Percentiles rank a stretch among this genome's conserved stretches.
phyloP scores from a whole-genome alignment of 1,140 invertebrate species.

The Dufourea novaeangliae region DNA sequence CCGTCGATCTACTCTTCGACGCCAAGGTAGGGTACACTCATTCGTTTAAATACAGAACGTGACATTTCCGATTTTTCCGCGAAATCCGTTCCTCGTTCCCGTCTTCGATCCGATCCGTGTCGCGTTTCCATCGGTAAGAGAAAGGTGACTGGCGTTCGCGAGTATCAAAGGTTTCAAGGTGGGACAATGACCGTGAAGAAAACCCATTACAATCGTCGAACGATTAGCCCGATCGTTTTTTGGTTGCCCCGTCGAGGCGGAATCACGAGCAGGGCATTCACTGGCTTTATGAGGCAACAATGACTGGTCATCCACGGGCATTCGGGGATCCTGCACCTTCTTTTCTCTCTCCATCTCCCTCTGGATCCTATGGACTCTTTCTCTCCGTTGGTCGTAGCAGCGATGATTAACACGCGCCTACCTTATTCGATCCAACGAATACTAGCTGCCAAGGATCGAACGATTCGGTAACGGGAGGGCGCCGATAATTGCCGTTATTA shows the following conservation, averaged over 20 bases:
- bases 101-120: too few relatives aligned
- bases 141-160: background rate
- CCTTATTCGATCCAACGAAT: conserved; percentile 60
- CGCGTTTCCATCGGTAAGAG: background rate
- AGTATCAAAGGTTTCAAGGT: conserved; percentile 21
- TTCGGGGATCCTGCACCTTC: conserved; percentile 37
- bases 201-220: conserved; percentile 74
- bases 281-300: conserved; percentile 71
- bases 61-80: too few relatives aligned
- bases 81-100: too few relatives aligned
- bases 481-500: conserved; percentile 61
- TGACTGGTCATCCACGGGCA: conserved; percentile 68
- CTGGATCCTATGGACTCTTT: background rate
- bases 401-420: conserved; percentile 67
- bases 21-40: too few relatives aligned
- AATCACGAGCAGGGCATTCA: conserved; percentile 67
- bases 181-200: conserved; percentile 69
- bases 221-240: conserved; percentile 73
- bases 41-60: too few relatives aligned
- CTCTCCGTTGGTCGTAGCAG: background rate
- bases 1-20: too few relatives aligned
- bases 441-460: conserved; percentile 49
- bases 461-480: conserved; percentile 61
- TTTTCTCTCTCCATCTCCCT: background rate
- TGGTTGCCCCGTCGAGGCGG: conserved; percentile 48